phyloP scores from a whole-genome alignment of 2,797 vertebrate species.

The Sebastes steindachneri region DNA sequence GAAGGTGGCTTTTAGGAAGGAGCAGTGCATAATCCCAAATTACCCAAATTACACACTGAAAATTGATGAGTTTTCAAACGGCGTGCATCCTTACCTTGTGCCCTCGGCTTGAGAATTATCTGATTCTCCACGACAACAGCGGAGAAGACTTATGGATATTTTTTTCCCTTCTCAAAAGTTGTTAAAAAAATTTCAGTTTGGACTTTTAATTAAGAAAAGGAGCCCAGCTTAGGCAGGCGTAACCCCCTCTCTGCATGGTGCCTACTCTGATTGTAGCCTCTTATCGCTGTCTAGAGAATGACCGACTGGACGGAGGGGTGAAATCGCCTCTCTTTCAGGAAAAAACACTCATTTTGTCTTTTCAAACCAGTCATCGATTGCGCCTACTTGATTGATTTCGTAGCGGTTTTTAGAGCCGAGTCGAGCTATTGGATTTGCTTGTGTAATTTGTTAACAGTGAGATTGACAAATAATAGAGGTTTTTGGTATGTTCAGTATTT shows the following conservation, averaged over 20 bases:
- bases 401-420: constrained; percentile 36
- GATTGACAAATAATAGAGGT: constrained; percentile 52
- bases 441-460: constrained; percentile 52
- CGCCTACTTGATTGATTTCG: constrained; percentile 30
- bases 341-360: constrained; percentile 59
- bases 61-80: neutral
- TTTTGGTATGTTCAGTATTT: constrained; percentile 66
- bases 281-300: constrained; percentile 59
- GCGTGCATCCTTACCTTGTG: neutral
- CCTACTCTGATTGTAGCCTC: constrained; percentile 64
- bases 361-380: constrained; percentile 56
- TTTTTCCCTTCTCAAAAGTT: neutral
- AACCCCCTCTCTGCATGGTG: constrained; percentile 72
- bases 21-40: neutral
- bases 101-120: neutral
- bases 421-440: constrained; percentile 58
- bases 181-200: neutral
- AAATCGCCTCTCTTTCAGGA: constrained; percentile 72
- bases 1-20: neutral
- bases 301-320: constrained; percentile 38
- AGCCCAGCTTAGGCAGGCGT: neutral
- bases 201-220: constrained; percentile 6
- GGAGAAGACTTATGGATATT: neutral
- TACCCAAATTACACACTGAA: neutral
- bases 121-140: neutral